Evolutionary conservation across 2,113 vertebrate genomes (phyloP).

Genomic region (Pan paniscus): DNA sequence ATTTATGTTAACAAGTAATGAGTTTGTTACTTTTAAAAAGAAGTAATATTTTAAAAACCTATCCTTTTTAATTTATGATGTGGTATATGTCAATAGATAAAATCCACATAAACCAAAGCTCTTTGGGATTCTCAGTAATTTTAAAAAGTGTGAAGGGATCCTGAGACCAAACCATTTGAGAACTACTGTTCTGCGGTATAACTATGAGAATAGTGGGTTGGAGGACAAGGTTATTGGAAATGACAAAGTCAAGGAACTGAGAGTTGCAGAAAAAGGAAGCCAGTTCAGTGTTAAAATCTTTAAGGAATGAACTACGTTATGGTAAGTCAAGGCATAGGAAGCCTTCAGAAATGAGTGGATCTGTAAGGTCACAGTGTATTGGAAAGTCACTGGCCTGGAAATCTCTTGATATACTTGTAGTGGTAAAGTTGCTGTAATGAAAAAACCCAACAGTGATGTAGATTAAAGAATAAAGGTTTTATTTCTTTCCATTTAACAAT

Average conservation of each 20-base stretch:
- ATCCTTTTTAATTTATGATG: not conserved
- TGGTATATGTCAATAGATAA: not conserved
- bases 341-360: not conserved
- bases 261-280: not conserved
- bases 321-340: not conserved
- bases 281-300: slow-evolving; percentile 1
- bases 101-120: not conserved
- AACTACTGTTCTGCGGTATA: not conserved
- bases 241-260: no score
- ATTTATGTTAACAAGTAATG: slow-evolving; percentile 42
- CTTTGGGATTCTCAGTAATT: not conserved
- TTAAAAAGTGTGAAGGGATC: not conserved
- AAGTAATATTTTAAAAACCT: not conserved
- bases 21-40: not conserved
- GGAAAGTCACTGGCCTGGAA: not conserved
- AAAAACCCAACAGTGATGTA: not conserved
- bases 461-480: slow-evolving; percentile 9
- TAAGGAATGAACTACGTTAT: not conserved
- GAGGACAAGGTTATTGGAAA: not conserved
- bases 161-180: not conserved
- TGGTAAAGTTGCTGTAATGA: not conserved
- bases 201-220: not conserved
- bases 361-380: not conserved
- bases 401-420: not conserved
- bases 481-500: slow-evolving; percentile 3